phyloP scores from a whole-genome alignment of 2,113 vertebrate species.

The Anoplopoma fimbria region DNA sequence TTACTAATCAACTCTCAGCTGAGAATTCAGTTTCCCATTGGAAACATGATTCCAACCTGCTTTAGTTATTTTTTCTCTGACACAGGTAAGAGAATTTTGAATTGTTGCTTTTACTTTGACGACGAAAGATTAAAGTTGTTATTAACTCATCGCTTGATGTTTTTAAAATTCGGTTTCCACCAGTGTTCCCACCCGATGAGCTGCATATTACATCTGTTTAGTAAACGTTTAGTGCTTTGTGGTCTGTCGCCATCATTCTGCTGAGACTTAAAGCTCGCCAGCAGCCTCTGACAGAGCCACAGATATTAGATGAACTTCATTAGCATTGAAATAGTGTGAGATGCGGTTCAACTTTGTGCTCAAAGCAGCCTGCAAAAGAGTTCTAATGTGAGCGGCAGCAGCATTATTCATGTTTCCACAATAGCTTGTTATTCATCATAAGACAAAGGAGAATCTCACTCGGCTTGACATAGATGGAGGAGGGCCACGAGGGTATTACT shows the following conservation, averaged over 20 bases:
- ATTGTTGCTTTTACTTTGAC: not conserved
- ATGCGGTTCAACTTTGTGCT: conserved; percentile 50
- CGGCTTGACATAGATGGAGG: conserved; percentile 81
- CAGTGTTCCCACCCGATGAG: not conserved
- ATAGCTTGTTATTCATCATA: conserved; percentile 81
- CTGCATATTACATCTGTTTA: conserved; percentile 12
- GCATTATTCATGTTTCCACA: conserved; percentile 79
- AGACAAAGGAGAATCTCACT: conserved; percentile 81
- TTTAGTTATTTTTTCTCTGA: conserved; percentile 17
- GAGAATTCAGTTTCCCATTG: conserved; percentile 52
- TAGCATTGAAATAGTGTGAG: conserved; percentile 33
- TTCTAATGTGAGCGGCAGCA: conserved; percentile 46
- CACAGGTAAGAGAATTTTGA: not conserved
- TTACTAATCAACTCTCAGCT: conserved; percentile 68
- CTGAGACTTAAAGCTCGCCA: conserved; percentile 9
- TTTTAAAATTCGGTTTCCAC: not conserved
- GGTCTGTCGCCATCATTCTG: not conserved
- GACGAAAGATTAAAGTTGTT: not conserved
- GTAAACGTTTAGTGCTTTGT: conserved; percentile 26
- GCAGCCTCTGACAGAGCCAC: conserved; percentile 23
- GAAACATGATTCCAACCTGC: conserved; percentile 41
- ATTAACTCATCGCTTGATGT: not conserved
- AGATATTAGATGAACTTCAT: conserved; percentile 56
- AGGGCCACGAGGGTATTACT: conserved; percentile 79
- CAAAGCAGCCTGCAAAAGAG: conserved; percentile 59